These are phyloP conservation scores for Meteorus sp. DNA, from an alignment of 1,140 invertebrate species.

Conservation along the genomic window DNA sequence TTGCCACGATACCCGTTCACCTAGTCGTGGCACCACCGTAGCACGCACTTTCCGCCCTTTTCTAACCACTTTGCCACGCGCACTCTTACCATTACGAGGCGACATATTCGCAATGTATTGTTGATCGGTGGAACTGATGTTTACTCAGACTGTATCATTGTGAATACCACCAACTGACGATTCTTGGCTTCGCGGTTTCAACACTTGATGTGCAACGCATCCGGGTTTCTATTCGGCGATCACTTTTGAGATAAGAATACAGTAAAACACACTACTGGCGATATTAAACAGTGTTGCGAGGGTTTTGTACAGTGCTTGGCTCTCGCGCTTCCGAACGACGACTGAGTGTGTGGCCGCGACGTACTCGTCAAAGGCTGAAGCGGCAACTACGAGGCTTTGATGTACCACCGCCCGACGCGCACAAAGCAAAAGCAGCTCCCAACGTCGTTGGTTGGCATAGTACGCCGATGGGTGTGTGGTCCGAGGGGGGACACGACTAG, in stretches of 20 bases:
- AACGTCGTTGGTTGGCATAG: slow-evolving; percentile 48
- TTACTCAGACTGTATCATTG: too few relatives aligned
- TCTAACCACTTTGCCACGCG: slow-evolving; percentile 32
- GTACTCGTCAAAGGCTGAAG: slow-evolving; percentile 56
- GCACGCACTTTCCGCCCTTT: slow-evolving; percentile 35
- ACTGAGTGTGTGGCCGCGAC: slow-evolving; percentile 54
- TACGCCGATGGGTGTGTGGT: slow-evolving; percentile 36
- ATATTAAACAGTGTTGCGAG: too few relatives aligned
- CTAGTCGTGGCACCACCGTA: slow-evolving; percentile 20
- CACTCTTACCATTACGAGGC: slow-evolving; percentile 38
- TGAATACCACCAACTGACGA: too few relatives aligned
- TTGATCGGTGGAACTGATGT: too few relatives aligned
- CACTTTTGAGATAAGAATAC: too few relatives aligned
- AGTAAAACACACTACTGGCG: too few relatives aligned
- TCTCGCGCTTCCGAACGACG: slow-evolving; percentile 54
- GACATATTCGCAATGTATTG: too few relatives aligned
- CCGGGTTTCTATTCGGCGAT: neutral
- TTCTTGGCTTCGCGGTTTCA: neutral
- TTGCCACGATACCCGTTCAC: slow-evolving; percentile 15
- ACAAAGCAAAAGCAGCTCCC: slow-evolving; percentile 55
- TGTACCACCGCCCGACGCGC: slow-evolving; percentile 56
- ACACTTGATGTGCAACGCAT: neutral
- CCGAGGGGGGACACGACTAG: slow-evolving; percentile 35
- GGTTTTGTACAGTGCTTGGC: slow-evolving; percentile 28
- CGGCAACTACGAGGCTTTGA: slow-evolving; percentile 57